A percentile compares a stretch with the other conserved stretches of the same genome.
These are phyloP conservation scores for Patella caerulea DNA, from an alignment of 2,888 invertebrate genomes.

Conservation along the genomic window DNA sequence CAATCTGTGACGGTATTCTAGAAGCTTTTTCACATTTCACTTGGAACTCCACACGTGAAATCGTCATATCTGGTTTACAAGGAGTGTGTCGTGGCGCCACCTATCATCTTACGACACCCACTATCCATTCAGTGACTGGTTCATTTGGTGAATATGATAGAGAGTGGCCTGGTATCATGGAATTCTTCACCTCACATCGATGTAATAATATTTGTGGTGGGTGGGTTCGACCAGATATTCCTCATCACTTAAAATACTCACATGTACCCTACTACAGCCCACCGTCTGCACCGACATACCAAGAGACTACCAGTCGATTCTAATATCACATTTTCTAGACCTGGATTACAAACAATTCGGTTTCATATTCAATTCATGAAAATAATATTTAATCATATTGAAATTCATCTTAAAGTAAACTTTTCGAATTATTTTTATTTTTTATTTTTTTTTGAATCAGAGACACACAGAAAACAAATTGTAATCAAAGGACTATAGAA, in stretches of 20 bases:
- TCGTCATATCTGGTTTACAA: constrained; percentile 39
- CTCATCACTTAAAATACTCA: not conserved
- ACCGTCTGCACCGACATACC: not conserved
- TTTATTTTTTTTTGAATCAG: too few relatives aligned
- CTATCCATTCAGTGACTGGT: constrained; percentile 33
- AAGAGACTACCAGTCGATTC: not conserved
- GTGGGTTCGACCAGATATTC: constrained; percentile 20
- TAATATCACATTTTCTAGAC: not conserved
- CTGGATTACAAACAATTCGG: too few relatives aligned
- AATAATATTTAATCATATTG: too few relatives aligned
- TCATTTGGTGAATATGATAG: constrained; percentile 34
- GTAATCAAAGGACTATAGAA: too few relatives aligned
- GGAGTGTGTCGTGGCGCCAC: constrained; percentile 25
- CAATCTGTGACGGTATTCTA: constrained; percentile 22
- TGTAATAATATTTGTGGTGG: constrained; percentile 40
- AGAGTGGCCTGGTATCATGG: constrained; percentile 26
- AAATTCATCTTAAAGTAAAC: too few relatives aligned
- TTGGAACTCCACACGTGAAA: constrained; percentile 33
- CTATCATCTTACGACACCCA: constrained; percentile 35
- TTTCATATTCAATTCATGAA: too few relatives aligned
- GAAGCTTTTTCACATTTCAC: constrained; percentile 43
- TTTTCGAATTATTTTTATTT: too few relatives aligned
- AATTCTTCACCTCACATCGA: constrained; percentile 37
- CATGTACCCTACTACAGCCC: not conserved
- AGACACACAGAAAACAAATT: too few relatives aligned